A percentile compares a stretch with the other conserved stretches of the same genome.
Evolutionary conservation across 2,797 vertebrate genomes (phyloP).

Genomic region (Lagorchestes hirsutus): DNA sequence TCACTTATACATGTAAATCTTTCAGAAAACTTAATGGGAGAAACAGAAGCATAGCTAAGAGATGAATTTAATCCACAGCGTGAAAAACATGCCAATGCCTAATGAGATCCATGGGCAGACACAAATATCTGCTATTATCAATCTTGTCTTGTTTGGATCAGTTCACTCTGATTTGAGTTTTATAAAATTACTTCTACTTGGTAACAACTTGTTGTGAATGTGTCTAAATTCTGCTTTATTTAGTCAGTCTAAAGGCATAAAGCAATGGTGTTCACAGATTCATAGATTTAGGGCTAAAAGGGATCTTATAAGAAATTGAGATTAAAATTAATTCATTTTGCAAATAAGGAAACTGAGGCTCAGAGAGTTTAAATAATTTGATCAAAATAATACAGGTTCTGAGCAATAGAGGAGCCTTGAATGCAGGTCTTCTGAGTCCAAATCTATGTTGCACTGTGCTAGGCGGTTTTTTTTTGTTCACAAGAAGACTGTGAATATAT

Average conservation of each 20-base stretch:
- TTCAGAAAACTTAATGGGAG: slow-evolving; percentile 1
- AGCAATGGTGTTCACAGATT: background rate
- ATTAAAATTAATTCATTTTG: background rate
- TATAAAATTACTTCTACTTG: background rate
- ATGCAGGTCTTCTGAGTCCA: background rate
- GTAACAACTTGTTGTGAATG: background rate
- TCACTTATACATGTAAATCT: slow-evolving; percentile 30
- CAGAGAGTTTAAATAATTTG: background rate
- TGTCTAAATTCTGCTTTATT: slow-evolving; percentile 12
- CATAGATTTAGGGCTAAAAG: background rate
- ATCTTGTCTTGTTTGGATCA: background rate
- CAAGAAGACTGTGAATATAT: background rate
- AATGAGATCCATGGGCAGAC: background rate
- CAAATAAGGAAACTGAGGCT: background rate
- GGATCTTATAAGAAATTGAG: background rate
- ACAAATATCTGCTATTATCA: background rate
- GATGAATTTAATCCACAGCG: background rate
- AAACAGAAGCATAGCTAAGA: background rate
- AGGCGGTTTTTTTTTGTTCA: background rate
- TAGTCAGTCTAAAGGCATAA: background rate
- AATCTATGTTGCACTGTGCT: background rate
- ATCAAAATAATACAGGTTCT: background rate
- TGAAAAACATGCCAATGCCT: background rate
- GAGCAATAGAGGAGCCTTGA: background rate
- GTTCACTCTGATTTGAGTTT: background rate